These are phyloP conservation scores for Drosophila mayri DNA, from an alignment of 1,140 invertebrate species.

Conservation along the genomic window DNA sequence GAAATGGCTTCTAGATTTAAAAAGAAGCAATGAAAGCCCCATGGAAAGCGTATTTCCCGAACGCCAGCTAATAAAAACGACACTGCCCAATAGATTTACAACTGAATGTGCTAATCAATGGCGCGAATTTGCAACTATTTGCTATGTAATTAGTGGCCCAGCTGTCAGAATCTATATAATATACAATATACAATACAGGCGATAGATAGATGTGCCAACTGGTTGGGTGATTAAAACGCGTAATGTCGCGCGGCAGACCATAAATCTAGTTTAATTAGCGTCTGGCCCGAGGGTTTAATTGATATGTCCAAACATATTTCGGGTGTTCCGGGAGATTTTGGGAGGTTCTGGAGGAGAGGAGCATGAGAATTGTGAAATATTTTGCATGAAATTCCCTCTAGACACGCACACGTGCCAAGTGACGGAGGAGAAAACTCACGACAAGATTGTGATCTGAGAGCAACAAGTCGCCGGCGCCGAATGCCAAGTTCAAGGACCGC, in stretches of 20 bases:
- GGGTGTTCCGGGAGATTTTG: neutral
- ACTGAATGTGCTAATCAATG: slow-evolving; percentile 44
- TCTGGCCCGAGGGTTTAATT: slow-evolving; percentile 34
- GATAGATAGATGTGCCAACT: slow-evolving; percentile 16
- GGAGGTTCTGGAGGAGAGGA: neutral
- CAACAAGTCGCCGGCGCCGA: slow-evolving; percentile 51
- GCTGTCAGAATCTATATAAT: slow-evolving; percentile 22
- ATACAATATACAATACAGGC: slow-evolving; percentile 1
- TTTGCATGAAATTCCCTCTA: slow-evolving; percentile 32
- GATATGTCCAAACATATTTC: slow-evolving; percentile 33
- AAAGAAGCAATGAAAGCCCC: neutral
- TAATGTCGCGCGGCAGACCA: slow-evolving; percentile 39
- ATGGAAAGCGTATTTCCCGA: slow-evolving; percentile 15
- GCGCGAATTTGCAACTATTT: slow-evolving; percentile 45
- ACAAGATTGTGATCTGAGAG: slow-evolving; percentile 27
- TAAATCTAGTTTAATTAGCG: slow-evolving; percentile 61
- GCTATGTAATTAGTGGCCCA: slow-evolving; percentile 37
- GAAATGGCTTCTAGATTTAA: neutral
- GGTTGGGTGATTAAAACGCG: slow-evolving; percentile 31
- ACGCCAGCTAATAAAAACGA: slow-evolving; percentile 27
- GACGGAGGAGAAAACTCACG: slow-evolving; percentile 6
- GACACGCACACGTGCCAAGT: slow-evolving; percentile 66
- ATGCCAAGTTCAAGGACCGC: slow-evolving; percentile 76
- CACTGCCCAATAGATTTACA: slow-evolving; percentile 38
- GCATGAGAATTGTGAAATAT: slow-evolving; percentile 36